A percentile compares a stretch with the other conserved stretches of the same genome.
phyloP scores from a whole-genome alignment of 2,888 invertebrate species.

The Sympetrum striolatum region DNA sequence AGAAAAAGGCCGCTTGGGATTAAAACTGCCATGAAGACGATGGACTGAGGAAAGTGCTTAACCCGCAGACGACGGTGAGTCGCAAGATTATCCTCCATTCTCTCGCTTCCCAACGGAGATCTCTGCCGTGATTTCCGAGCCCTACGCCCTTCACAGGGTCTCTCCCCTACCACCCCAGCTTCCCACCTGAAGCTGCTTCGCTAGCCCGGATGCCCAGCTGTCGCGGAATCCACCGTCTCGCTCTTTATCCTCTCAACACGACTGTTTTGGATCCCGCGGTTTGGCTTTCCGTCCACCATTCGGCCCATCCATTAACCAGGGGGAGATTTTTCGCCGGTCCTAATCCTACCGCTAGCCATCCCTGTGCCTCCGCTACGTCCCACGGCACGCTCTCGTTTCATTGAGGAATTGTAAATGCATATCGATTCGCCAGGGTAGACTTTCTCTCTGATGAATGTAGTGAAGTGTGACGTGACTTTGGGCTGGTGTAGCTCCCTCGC shows the following conservation, averaged over 20 bases:
- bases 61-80: constrained; percentile 21
- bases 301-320: background rate
- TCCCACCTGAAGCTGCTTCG: constrained; percentile 34
- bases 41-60: constrained; percentile 11
- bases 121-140: background rate
- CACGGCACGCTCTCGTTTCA: background rate
- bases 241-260: background rate
- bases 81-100: background rate
- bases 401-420: constrained; percentile 37
- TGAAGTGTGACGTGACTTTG: background rate
- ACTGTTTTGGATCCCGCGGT: background rate
- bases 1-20: background rate
- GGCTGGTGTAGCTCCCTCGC: background rate
- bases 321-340: background rate
- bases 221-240: background rate
- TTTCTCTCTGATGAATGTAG: background rate
- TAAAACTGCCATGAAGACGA: constrained; percentile 39
- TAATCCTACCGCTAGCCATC: background rate
- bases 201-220: constrained; percentile 2
- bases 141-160: background rate
- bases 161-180: background rate
- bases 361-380: background rate
- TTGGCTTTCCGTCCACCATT: background rate
- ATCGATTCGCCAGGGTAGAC: background rate
- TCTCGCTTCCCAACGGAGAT: background rate